Base-by-base conservation (phyloP, 2,888 invertebrate genomes). In the Saturnia japonica region DNA sequence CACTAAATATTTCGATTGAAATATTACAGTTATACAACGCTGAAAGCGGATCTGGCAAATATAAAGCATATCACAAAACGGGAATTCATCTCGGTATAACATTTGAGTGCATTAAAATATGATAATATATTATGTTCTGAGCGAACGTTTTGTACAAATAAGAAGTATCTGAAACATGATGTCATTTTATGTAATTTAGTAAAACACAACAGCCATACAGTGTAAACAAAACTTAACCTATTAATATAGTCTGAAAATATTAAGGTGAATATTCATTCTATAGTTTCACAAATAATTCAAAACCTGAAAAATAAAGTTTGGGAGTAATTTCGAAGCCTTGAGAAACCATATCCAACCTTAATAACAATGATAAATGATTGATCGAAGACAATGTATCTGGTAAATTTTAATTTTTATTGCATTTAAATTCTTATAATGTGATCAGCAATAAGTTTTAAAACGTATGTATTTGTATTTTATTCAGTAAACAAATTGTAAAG, bases 201-300 rank as follows among this genome's bases (percentile, higher is more conserved):
- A 57, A 54, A 62, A 62, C 60, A 40, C 64, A 40, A 34, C 40
- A 54, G 57, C 28, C 40, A 64, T 12, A 19, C 16, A 51, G 22
- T 54, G 68, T 40, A 51, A 68, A 68, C 54, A 68, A 54, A n/a
- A 25, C 25, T 45, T 67, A 68, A 71, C 40, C 64, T n/a, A 64
- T 40, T 64, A 64, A 64, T 40, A 64, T n/a, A n/a, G 1, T 19
- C 11, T 40, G n/a, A 40, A 40, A 19, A 40, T 19, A 40, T 4
- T 57, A 1, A 54, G 16, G 19, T 7, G 22, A n/a, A n/a, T 22
- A n/a, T 54, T n/a, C 43, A 11, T 43, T 43, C 12, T 43, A 12
- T 12, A 43, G 43, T 43, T 43, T 43, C 9, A 43, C 43, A 34
- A 34, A 4, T 2, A 6, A 6, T 34, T 34, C 2, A 34, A 34